Evolutionary conservation across 2,888 invertebrate genomes (phyloP), one percentile per base, ranked within the genome.

Genomic region (Cryptocheilus praepositus): DNA sequence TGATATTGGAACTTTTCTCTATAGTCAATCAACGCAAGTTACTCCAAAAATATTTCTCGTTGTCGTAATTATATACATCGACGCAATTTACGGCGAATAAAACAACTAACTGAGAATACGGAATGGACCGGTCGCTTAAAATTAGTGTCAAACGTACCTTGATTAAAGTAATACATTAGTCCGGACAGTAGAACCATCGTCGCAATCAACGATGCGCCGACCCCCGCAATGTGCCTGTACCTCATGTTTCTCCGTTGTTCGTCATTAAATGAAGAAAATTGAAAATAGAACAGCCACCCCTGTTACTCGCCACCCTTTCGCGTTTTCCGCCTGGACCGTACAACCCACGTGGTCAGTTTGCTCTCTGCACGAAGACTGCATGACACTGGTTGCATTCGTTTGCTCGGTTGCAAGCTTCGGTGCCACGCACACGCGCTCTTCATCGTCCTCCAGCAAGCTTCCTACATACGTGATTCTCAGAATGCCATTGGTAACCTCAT

Each of bases 111-210:
- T n/a, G n/a, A n/a, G n/a, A n/a, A n/a, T n/a, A n/a, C n/a, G n/a
- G n/a, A n/a, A n/a, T n/a, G n/a, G n/a, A n/a, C n/a, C n/a, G n/a
- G n/a, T n/a, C n/a, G n/a, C n/a, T n/a, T n/a, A n/a, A n/a, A n/a
- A n/a, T n/a, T n/a, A n/a, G n/a, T n/a, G n/a, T 25, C 3, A 11
- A 63, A 72, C 83, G 71, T 81, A 88, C 88, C 86, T 83, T 86
- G 84, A 79, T 84, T 87, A 53, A 86, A 86, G 71, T 88, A 87
- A 64, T 87, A 88, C 82, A 87, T 83, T 8, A 88, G 67, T 44
- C 81, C 82, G 0, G 85, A 81, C n/a, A 88, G 80, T 2, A 83
- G 43, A 36, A 81, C 70, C 16, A 86, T 74, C 22, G 73, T 71
- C 22, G 75, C 59, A 60, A 88, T 85, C 16, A 88, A 74, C 51